Base-by-base conservation (phyloP, 2,113 vertebrate species). In the Hyperopisus bebe region DNA sequence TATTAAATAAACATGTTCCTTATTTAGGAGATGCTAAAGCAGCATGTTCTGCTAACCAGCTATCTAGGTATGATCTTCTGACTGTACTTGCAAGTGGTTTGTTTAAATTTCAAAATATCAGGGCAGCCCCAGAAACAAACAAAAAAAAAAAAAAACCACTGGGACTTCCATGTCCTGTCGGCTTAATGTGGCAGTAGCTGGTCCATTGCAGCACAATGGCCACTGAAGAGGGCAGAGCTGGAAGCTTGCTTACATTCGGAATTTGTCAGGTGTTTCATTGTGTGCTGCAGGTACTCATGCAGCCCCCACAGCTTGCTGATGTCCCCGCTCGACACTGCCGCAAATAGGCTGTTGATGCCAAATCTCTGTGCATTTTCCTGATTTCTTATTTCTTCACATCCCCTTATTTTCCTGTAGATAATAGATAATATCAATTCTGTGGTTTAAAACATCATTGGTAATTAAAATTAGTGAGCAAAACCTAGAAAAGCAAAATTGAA, bases 261-360 rank as follows among this genome's bases (percentile, higher is more conserved):
- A 86, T 98, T 95, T 0, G 96, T 97, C 88, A 99, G 97, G 58
- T 94, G 95, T 92, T 97, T 98, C 94, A 94, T 93, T 90, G 94
- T 97, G 88, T 90, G 94, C 0, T 92, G 92, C 91, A 99, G 96
- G 90, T 98, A 98, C 42, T 95, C 82, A 0, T 97, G 91, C 83
- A 99, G 95, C 85, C 96, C 96, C 13, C 96, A 94, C 90, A 99
- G 94, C 80, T 95, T 93, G 27, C 53, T 90, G 13, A 95, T 94
- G 48, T 97, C 96, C 13, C 97, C 95, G 85, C 94, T 95, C 90
- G 97, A 96, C 0, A 95, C 97, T 0, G 97, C 98, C 19, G 98
- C 96, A 90, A 99, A 99, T 90, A 99, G 92, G 55, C 92, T 93
- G 0, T 94, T 90, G 6, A 93, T 91, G 89, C 89, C 85, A 89